Conservation (phyloP, 2,797 vertebrate species). For the Sebastes itinus region DNA sequence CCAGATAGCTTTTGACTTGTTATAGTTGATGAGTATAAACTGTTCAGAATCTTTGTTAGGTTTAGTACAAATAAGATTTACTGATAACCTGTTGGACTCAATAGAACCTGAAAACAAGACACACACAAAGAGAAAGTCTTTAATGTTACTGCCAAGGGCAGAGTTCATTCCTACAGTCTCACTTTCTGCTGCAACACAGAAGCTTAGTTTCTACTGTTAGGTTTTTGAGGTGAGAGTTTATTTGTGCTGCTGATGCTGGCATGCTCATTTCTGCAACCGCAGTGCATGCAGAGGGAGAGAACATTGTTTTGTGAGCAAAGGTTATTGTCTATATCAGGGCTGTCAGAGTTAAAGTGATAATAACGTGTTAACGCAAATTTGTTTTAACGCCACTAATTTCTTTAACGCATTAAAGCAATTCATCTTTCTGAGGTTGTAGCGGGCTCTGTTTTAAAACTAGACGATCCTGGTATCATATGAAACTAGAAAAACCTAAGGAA, state of each 20-base stretch:
- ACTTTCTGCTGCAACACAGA: constrained; percentile 28
- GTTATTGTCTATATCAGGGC: too few species aligned
- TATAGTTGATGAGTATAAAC: background rate
- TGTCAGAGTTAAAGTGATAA: too few species aligned
- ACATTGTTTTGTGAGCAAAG: too few species aligned
- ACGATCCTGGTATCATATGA: too few species aligned
- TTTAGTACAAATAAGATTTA: background rate
- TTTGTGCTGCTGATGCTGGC: background rate
- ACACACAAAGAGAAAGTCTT: background rate
- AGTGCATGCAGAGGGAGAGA: background rate
- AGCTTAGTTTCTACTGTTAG: constrained; percentile 8
- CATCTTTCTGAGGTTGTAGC: too few species aligned
- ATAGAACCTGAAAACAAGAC: background rate
- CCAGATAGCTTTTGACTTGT: background rate
- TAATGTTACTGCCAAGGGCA: background rate
- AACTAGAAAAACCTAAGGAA: too few species aligned
- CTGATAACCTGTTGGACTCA: background rate
- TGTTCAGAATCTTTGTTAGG: too few species aligned
- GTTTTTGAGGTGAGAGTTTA: constrained; percentile 42
- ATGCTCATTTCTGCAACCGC: constrained; percentile 33
- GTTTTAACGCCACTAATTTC: too few species aligned
- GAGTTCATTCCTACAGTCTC: background rate
- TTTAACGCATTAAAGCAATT: too few species aligned
- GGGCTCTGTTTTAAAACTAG: too few species aligned
- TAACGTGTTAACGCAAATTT: too few species aligned